Evolutionary conservation across 2,888 invertebrate genomes (phyloP).

Genomic region (Suillia variegata): DNA sequence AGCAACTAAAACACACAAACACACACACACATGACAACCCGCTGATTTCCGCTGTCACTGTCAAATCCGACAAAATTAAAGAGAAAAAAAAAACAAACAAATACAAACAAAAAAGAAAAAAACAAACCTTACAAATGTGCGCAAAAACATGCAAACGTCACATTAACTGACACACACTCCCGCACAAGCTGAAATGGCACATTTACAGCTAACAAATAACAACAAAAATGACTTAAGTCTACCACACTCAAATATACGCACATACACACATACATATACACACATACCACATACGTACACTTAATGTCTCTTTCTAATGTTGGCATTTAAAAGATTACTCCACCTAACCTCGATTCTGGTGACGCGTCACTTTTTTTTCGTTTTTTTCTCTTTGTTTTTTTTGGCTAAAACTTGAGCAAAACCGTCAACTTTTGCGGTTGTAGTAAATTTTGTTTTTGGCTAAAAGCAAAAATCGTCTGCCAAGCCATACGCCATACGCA

Average conservation of each 20-base stretch:
- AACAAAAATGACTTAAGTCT: too few species aligned
- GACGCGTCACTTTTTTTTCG: not conserved
- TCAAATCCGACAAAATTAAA: too few species aligned
- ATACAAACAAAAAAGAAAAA: not conserved
- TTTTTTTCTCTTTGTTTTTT: not conserved
- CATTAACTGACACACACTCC: not conserved
- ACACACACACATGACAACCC: too few species aligned
- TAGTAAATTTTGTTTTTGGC: not conserved
- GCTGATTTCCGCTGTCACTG: not conserved
- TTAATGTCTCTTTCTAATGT: constrained; percentile 1
- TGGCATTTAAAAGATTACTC: not conserved
- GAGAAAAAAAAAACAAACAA: too few species aligned
- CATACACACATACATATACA: not conserved
- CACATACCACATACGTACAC: not conserved
- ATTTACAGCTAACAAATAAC: too few species aligned
- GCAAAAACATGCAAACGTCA: not conserved
- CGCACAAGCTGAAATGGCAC: not conserved
- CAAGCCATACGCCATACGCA: not conserved
- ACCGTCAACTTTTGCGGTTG: too few species aligned
- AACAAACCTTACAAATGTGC: not conserved
- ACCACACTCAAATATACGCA: not conserved
- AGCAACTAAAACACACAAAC: too few species aligned
- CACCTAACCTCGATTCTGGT: not conserved
- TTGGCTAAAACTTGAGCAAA: too few species aligned
- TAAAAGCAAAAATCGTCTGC: not conserved